phyloP scores from a whole-genome alignment of 2,797 vertebrate genomes.

The Hypotaenidia okinawae region DNA sequence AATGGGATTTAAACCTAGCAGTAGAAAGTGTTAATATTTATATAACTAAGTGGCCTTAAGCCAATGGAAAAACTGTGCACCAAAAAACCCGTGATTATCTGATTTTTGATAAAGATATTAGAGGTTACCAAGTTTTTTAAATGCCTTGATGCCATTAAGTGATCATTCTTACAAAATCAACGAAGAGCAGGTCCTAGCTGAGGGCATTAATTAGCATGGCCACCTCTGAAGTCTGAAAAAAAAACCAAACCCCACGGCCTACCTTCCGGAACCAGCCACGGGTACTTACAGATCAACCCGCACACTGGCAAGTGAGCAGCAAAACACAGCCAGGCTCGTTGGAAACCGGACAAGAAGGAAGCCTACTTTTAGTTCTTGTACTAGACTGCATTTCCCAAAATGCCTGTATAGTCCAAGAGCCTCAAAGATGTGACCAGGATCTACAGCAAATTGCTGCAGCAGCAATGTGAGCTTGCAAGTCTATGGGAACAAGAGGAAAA shows the following conservation, averaged over 20 bases:
- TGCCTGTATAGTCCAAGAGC: neutral
- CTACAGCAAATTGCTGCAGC: neutral
- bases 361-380: neutral
- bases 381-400: neutral
- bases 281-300: neutral
- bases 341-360: neutral
- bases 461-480: neutral
- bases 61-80: conserved; percentile 5
- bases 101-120: conserved; percentile 45
- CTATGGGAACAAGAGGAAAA: neutral
- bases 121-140: conserved; percentile 25
- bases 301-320: neutral
- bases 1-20: conserved; percentile 30
- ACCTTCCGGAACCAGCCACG: neutral
- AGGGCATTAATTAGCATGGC: conserved; percentile 23
- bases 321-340: neutral
- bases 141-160: neutral
- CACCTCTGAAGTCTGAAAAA: neutral
- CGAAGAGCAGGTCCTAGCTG: neutral
- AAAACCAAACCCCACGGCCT: neutral
- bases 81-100: conserved; percentile 8
- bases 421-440: neutral
- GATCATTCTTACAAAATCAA: conserved; percentile 41
- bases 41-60: conserved; percentile 43
- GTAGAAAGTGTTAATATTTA: conserved; percentile 43